Conservation (phyloP, 1,140 invertebrate species). For the Ceratoteleas bidentatus region DNA sequence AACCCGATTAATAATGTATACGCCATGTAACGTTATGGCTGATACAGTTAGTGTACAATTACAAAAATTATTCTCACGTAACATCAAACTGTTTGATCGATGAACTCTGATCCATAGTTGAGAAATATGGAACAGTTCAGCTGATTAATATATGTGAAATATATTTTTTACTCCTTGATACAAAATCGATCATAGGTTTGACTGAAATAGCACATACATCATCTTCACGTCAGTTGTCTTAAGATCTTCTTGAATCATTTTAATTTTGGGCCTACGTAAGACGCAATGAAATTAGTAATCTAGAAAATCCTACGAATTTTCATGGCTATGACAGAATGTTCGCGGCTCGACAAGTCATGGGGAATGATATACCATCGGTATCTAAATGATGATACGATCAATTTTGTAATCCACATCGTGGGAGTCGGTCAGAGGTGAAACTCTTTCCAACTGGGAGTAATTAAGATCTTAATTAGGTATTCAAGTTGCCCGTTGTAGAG, state of each 20-base stretch:
- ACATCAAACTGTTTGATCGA: too few species aligned
- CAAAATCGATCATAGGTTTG: slow-evolving; percentile 22
- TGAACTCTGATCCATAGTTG: too few species aligned
- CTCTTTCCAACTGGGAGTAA: slow-evolving; percentile 69
- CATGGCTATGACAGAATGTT: slow-evolving; percentile 22
- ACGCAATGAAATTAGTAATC: slow-evolving; percentile 45
- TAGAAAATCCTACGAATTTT: slow-evolving; percentile 44
- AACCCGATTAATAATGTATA: not conserved
- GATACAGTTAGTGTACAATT: not conserved
- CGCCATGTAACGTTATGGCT: too few species aligned
- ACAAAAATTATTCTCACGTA: too few species aligned
- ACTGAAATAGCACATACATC: slow-evolving; percentile 36
- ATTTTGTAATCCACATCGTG: slow-evolving; percentile 76
- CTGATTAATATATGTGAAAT: slow-evolving; percentile 22
- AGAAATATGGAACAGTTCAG: not conserved
- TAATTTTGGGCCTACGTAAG: not conserved
- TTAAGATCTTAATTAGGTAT: slow-evolving; percentile 80
- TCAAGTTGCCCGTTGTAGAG: slow-evolving; percentile 64
- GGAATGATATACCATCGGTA: slow-evolving; percentile 60
- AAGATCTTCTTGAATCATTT: not conserved
- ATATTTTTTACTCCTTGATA: not conserved
- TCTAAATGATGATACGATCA: slow-evolving; percentile 76
- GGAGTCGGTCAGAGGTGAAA: slow-evolving; percentile 76
- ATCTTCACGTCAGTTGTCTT: slow-evolving; percentile 40
- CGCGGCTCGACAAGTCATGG: slow-evolving; percentile 40